phyloP scores from a whole-genome alignment of 2,888 invertebrate genomes.

The Spilarctia lutea region DNA sequence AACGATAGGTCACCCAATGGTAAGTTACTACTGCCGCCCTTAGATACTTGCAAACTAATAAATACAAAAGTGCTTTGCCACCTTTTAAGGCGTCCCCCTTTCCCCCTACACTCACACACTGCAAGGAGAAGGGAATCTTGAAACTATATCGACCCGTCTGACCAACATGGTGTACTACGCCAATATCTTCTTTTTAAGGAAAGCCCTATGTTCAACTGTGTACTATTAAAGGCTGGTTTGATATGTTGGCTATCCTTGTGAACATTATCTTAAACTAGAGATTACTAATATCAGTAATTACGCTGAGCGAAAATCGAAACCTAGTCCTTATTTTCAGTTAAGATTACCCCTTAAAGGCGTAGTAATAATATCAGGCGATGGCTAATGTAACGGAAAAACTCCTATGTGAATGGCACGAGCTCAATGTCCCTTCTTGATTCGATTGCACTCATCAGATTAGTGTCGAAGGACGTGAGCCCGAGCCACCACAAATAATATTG shows the following conservation, averaged over 20 bases:
- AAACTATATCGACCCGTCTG: no score
- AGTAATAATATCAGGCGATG: no score
- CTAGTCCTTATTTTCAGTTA: neutral
- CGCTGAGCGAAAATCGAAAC: neutral
- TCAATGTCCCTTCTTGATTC: neutral
- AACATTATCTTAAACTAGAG: neutral
- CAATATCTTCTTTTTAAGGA: no score
- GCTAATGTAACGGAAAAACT: neutral
- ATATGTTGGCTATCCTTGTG: no score
- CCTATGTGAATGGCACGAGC: neutral
- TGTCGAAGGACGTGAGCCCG: neutral
- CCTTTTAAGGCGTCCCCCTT: no score
- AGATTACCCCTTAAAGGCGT: neutral
- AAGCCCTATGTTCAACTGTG: no score
- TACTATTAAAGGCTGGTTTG: no score
- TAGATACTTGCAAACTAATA: no score
- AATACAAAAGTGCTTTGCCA: neutral
- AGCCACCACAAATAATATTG: neutral
- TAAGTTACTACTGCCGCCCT: neutral
- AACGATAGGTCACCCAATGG: no score
- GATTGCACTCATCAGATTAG: neutral
- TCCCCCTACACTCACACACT: no score
- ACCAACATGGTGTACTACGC: no score
- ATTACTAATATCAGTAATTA: neutral
- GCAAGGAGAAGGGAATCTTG: no score